Evolutionary conservation across 2,113 vertebrate genomes (phyloP), one percentile per base, ranked within the genome.

Genomic region (Sander vitreus): DNA sequence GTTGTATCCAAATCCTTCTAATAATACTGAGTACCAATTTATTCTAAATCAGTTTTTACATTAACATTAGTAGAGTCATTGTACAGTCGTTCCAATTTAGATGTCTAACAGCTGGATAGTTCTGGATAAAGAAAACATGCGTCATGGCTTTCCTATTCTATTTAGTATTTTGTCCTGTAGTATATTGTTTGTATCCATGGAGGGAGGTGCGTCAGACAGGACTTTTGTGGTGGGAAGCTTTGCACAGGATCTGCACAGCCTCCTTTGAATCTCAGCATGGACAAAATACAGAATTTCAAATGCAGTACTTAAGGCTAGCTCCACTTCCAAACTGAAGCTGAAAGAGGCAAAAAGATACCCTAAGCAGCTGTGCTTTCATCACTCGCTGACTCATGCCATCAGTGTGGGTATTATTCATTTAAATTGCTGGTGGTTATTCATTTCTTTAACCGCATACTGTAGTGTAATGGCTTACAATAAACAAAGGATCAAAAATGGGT

Each of bases 351-450:
- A 43, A 75, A 25, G 59, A 72, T 64, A 64, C 21, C 45, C 50
- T 59, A 50, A 51, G 43, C 50, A 72, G 39, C 18, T 50, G 36
- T n/a, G 30, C 50, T 64, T 80, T 36, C 64, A 78, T 81, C 47
- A 27, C 30, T 33, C 8, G 3, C 14, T 48, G 65, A 62, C 50
- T 74, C 65, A 48, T 27, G 0, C 57, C 57, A 69, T 59, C 69
- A 45, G 25, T 48, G 55, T 62, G 57, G 63, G 14, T 36, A 58
- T 54, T 72, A 58, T 55, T 58, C 73, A 59, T 63, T 15, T 27
- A 55, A 64, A 43, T 50, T 43, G 21, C 57, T 55, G 25, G 33
- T 19, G 62, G 33, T 73, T 69, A 62, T 62, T 55, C 18, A 74
- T 85, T 63, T 21, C 11, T 43, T 45, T 54, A 4, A 39, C 43